phyloP scores from a whole-genome alignment of 2,888 invertebrate genomes.

The Eupithecia subfuscata region DNA sequence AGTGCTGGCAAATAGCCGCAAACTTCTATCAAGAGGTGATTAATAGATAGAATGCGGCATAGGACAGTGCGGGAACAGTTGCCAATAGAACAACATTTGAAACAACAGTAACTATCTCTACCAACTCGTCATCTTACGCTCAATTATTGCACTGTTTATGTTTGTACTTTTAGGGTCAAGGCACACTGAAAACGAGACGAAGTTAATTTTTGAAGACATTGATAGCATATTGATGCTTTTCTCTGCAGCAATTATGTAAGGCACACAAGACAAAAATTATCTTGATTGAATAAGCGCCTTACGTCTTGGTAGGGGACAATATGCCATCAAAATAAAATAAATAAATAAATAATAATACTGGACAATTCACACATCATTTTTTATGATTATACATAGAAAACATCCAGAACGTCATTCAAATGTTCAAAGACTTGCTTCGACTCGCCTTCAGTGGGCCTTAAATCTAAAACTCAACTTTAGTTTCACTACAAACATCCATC shows the following conservation, averaged over 20 bases:
- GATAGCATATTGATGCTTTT: neutral
- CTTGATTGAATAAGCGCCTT: neutral
- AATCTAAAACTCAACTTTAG: neutral
- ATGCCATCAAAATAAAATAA: too few relatives aligned
- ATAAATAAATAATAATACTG: too few relatives aligned
- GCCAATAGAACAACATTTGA: slow-evolving; percentile 24
- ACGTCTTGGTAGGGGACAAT: neutral
- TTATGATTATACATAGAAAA: too few relatives aligned
- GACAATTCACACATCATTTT: too few relatives aligned
- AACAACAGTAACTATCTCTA: slow-evolving; percentile 9
- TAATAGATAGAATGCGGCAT: slow-evolving; percentile 19
- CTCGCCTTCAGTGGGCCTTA: neutral
- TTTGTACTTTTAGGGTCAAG: neutral
- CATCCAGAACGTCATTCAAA: too few relatives aligned
- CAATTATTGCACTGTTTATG: neutral
- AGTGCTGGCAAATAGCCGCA: slow-evolving; percentile 27
- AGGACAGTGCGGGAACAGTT: slow-evolving; percentile 9
- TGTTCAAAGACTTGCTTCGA: neutral
- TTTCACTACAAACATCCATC: neutral
- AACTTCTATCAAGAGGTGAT: slow-evolving; percentile 24
- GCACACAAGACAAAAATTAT: neutral
- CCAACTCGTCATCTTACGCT: neutral
- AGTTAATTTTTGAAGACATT: neutral
- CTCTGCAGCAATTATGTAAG: neutral
- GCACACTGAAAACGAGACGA: neutral